Evolutionary conservation across 2,113 vertebrate species (phyloP).

Genomic region (Donacobius atricapilla): DNA sequence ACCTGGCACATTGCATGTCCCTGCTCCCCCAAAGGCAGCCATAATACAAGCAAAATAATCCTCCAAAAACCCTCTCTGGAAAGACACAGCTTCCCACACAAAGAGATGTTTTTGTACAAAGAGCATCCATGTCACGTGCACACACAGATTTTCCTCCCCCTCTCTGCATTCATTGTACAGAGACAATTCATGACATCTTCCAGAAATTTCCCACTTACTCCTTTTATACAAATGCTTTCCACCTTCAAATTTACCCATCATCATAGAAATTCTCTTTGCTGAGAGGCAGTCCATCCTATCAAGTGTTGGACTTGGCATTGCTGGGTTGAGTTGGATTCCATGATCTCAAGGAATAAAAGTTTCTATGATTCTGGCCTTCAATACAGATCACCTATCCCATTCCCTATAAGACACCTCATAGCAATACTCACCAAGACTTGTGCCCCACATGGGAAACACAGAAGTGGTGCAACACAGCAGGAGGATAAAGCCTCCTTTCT

Average conservation of each 20-base stretch:
- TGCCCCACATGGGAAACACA: rapidly evolving
- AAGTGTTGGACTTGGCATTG: neutral
- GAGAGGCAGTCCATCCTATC: neutral
- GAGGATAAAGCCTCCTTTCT: neutral
- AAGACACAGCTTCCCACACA: neutral
- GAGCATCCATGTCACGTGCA: rapidly evolving
- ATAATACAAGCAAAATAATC: neutral
- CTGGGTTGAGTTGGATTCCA: neutral
- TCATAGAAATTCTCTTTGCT: neutral
- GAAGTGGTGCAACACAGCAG: neutral
- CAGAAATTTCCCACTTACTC: neutral
- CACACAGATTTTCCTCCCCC: neutral
- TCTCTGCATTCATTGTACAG: rapidly evolving
- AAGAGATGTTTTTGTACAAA: neutral
- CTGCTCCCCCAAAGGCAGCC: neutral
- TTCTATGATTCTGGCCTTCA: neutral
- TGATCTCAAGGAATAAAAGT: neutral
- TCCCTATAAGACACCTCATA: rapidly evolving
- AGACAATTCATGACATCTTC: neutral
- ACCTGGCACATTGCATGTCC: rapidly evolving
- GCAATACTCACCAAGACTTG: rapidly evolving
- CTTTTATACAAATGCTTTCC: neutral
- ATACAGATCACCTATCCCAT: neutral
- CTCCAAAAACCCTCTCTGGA: neutral
- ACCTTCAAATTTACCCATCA: neutral